phyloP scores from a whole-genome alignment of 2,888 invertebrate species.

The Serrognathus titanus region DNA sequence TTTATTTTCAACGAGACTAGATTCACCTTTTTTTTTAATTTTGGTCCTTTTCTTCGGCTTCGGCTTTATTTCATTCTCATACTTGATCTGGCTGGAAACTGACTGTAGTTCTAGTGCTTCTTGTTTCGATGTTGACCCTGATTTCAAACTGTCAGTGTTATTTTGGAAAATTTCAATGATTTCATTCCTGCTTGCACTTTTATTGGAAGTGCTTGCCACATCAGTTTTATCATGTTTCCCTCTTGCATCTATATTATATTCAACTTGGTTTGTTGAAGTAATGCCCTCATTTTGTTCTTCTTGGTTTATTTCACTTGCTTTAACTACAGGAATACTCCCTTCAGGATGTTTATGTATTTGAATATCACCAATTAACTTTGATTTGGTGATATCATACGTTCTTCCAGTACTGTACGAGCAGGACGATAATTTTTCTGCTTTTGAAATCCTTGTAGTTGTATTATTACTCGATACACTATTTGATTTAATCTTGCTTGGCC shows the following conservation, averaged over 20 bases:
- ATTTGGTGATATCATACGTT: constrained; percentile 2
- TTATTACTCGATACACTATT: background rate
- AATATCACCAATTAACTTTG: constrained; percentile 1
- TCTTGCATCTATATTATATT: too few species aligned
- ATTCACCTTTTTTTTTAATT: constrained; percentile 4
- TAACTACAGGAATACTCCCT: too few species aligned
- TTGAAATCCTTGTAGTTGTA: constrained; percentile 19
- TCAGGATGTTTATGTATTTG: too few species aligned
- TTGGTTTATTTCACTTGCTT: too few species aligned
- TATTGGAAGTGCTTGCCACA: too few species aligned
- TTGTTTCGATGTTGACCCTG: background rate
- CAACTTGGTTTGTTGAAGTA: too few species aligned
- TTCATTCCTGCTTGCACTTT: too few species aligned
- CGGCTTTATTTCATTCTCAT: constrained; percentile 19
- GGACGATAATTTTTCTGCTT: constrained; percentile 2
- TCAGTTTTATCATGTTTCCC: too few species aligned
- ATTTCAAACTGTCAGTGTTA: constrained; percentile 13
- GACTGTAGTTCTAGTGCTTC: constrained; percentile 4
- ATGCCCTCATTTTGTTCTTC: too few species aligned
- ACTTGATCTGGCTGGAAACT: constrained; percentile 13
- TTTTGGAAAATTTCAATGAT: background rate
- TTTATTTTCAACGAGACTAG: background rate
- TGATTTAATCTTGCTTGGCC: constrained; percentile 23
- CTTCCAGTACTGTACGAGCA: constrained; percentile 3
- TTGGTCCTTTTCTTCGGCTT: constrained; percentile 10